Percentiles rank a stretch among this genome's conserved stretches.
These are phyloP conservation scores for Drosophila mimetica DNA, from an alignment of 2,888 invertebrate genomes.

Conservation along the genomic window DNA sequence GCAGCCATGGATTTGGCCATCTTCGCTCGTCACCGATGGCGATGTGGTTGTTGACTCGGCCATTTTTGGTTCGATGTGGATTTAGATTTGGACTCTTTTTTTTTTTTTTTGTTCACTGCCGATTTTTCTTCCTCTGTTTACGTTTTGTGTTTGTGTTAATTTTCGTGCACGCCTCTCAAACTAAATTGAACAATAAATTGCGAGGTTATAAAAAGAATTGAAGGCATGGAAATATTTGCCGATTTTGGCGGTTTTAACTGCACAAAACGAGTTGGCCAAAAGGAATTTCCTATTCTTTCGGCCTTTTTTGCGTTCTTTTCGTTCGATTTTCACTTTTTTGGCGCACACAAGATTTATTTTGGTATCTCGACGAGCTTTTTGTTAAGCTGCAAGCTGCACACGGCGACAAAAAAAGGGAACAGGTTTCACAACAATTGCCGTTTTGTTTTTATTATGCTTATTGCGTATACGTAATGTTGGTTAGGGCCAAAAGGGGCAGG, in stretches of 20 bases:
- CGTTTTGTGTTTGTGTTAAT: conserved; percentile 57
- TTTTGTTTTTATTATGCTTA: conserved; percentile 39
- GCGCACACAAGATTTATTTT: conserved; percentile 45
- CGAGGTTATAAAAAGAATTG: conserved; percentile 22
- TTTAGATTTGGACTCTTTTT: conserved; percentile 29
- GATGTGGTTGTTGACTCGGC: conserved; percentile 67
- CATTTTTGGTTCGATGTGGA: conserved; percentile 53
- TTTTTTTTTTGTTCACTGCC: conserved; percentile 36
- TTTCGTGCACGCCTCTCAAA: conserved; percentile 57
- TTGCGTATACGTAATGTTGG: conserved; percentile 43
- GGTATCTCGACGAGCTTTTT: conserved; percentile 22
- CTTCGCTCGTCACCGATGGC: conserved; percentile 58
- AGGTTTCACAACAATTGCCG: conserved; percentile 52
- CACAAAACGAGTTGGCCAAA: conserved; percentile 52
- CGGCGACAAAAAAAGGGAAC: conserved; percentile 35
- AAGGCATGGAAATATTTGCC: conserved; percentile 2
- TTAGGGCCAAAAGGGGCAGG: conserved; percentile 9
- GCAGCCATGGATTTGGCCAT: conserved; percentile 82
- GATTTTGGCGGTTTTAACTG: conserved; percentile 47
- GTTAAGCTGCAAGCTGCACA: conserved; percentile 28
- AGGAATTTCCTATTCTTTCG: conserved; percentile 26
- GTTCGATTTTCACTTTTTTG: conserved; percentile 37
- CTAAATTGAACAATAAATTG: conserved; percentile 57
- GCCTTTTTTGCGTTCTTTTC: conserved; percentile 24
- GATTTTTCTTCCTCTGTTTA: conserved; percentile 12